phyloP scores from a whole-genome alignment of 2,888 invertebrate genomes.

The Leptopilina drosophilae region DNA sequence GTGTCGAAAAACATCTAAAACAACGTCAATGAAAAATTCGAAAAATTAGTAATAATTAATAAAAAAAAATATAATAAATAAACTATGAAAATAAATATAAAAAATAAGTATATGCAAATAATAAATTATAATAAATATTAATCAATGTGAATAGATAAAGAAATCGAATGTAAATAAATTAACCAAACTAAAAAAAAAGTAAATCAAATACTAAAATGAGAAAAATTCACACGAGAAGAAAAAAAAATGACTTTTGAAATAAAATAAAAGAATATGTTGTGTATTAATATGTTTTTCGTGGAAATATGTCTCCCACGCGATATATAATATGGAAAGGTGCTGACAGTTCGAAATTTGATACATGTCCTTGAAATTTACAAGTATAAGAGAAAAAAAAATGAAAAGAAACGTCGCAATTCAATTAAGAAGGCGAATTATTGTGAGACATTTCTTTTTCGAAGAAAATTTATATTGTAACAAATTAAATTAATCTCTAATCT shows the following conservation, averaged over 20 bases:
- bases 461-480: background rate
- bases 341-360: conserved; percentile 33
- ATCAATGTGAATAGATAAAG: too few species aligned
- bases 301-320: conserved; percentile 26
- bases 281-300: conserved; percentile 7
- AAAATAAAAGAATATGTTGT: background rate
- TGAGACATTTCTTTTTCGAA: background rate
- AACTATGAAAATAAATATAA: too few species aligned
- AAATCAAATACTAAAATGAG: too few species aligned
- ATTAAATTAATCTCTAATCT: too few species aligned
- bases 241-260: background rate
- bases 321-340: conserved; percentile 28
- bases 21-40: too few species aligned
- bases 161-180: too few species aligned
- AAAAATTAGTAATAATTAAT: too few species aligned
- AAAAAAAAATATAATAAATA: too few species aligned
- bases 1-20: too few species aligned
- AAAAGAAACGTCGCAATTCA: conserved; percentile 3
- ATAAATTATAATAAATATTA: too few species aligned
- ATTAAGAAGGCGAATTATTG: background rate
- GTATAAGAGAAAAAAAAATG: conserved; percentile 3
- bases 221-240: background rate
- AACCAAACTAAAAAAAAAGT: too few species aligned
- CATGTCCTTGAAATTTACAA: conserved; percentile 28
- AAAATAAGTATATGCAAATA: too few species aligned